Evolutionary conservation across 2,888 invertebrate genomes (phyloP), one percentile per base, ranked within the genome.

Genomic region (Caenorhabditis angaria): DNA sequence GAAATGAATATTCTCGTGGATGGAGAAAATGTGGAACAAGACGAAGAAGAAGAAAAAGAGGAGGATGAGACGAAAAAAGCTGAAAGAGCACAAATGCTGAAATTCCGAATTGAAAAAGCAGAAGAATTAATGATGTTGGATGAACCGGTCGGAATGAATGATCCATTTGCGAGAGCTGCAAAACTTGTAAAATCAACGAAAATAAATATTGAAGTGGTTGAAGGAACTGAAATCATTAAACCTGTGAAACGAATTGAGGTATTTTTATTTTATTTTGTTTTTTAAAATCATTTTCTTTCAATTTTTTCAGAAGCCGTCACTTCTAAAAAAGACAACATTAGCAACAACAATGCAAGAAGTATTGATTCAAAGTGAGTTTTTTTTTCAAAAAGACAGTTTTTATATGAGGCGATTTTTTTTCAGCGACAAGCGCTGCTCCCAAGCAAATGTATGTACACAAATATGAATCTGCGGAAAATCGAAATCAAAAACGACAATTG

Each of bases 401-500:
- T 35, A 8, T 22, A 2, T 27, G 5, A 35, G 10, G 5, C 32
- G 20, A n/a, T 35, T 3, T 57, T 5, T 29, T 57, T 24, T 25
- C 47, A 25, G 62, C 56, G 47, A 57, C 35, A 3, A 32, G 20
- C 22, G 55, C 57, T 3, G 66, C 61, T 14, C 54, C 63, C 2
- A 78, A 70, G 51, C 78, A 78, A 55, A 65, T 78, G 73, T 78
- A 73, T 48, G 70, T 72, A 24, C 67, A 59, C 25, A 72, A 61
- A 1, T 57, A 54, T 35, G 53, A 67, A 0, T 14, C 51, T 2
- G 4, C 57, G 5, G 41, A 41, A 41, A 41, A 41, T 41, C 41
- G 41, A 14, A 64, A 51, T 27, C 47, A 51, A 22, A 27, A 12
- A 10, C 28, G 63, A 1, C 66, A 71, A 41, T 10, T 66, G 53